Percentiles rank a stretch among this genome's conserved stretches.
These are phyloP conservation scores for Microcebus jonahi DNA, from an alignment of 2,113 vertebrate genomes.

Conservation along the genomic window DNA sequence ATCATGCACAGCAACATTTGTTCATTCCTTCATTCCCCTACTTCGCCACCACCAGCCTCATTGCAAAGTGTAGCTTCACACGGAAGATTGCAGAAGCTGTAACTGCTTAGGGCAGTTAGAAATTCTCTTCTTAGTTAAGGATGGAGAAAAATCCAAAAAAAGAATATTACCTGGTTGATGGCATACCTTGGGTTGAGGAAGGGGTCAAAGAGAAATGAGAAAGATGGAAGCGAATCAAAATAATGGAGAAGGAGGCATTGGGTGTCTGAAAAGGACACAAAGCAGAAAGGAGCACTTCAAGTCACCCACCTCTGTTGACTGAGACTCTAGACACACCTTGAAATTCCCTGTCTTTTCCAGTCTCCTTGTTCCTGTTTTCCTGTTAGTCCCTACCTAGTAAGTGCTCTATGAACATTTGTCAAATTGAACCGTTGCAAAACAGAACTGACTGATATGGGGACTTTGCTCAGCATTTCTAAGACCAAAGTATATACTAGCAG, in stretches of 20 bases:
- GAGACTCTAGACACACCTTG: neutral
- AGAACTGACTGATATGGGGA: neutral
- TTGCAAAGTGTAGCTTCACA: neutral
- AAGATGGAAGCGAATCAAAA: neutral
- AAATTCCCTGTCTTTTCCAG: neutral
- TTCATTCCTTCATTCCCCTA: neutral
- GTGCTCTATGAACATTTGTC: neutral
- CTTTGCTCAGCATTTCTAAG: constrained; percentile 15
- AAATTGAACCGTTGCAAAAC: neutral
- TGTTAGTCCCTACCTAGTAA: neutral
- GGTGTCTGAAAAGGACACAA: neutral
- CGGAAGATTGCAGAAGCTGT: neutral
- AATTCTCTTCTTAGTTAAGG: neutral
- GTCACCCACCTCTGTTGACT: neutral
- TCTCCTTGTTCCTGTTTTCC: neutral
- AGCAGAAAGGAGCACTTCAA: neutral
- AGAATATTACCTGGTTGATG: neutral
- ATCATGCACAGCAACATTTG: neutral
- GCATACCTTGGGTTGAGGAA: neutral
- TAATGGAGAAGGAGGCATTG: fast-evolving
- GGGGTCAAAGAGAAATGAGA: neutral
- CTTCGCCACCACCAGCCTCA: neutral
- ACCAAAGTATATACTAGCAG: neutral
- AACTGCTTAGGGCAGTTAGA: neutral
- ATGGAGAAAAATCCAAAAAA: neutral